These are phyloP conservation scores for Chaetodon auriga DNA, from an alignment of 2,113 vertebrate species.

Conservation along the genomic window DNA sequence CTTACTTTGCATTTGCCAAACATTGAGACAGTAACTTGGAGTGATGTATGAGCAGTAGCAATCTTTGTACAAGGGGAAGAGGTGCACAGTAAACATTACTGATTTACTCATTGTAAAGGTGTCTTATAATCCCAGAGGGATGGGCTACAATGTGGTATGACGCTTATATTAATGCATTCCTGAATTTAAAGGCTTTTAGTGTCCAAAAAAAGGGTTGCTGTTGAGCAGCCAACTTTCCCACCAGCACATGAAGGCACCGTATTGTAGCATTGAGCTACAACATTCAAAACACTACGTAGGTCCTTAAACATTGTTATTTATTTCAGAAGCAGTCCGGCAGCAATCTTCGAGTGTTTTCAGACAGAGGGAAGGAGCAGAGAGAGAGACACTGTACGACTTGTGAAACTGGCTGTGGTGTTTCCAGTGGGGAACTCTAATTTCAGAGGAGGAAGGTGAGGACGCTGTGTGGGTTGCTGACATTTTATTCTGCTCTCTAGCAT, in stretches of 20 bases:
- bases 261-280: background rate
- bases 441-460: conserved; percentile 52
- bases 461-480: conserved; percentile 52
- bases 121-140: background rate
- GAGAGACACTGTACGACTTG: conserved; percentile 46
- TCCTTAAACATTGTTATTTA: conserved; percentile 6
- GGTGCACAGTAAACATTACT: background rate
- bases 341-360: conserved; percentile 34
- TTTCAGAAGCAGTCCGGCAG: conserved; percentile 30
- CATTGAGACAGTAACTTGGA: too few species aligned
- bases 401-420: conserved; percentile 57
- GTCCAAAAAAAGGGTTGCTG: background rate
- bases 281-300: background rate
- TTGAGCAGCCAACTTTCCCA: background rate
- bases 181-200: background rate
- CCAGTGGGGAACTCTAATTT: conserved; percentile 61
- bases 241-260: background rate
- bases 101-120: background rate
- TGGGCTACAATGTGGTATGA: background rate
- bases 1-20: too few species aligned
- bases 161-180: background rate
- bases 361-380: conserved; percentile 39
- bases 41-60: too few species aligned
- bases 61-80: too few species aligned
- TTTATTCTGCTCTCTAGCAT: conserved; percentile 34